A percentile compares a stretch with the other conserved stretches of the same genome.
phyloP scores from a whole-genome alignment of 2,113 vertebrate genomes.

The Urocitellus parryii region DNA sequence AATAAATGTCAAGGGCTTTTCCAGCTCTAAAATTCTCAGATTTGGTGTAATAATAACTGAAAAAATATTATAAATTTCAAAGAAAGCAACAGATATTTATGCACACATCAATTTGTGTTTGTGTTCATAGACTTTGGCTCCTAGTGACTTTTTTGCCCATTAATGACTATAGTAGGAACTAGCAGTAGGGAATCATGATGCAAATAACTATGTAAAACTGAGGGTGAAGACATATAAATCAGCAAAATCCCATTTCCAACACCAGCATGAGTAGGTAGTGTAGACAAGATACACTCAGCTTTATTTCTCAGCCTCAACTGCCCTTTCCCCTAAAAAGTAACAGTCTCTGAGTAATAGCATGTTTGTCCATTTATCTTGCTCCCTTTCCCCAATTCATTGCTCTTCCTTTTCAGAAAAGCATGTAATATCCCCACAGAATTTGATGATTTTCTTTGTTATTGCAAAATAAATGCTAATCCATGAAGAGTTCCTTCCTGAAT shows the following conservation, averaged over 20 bases:
- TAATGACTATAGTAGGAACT: background rate
- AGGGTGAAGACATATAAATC: background rate
- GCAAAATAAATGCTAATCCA: slow-evolving; percentile 88
- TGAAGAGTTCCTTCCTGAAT: slow-evolving; percentile 86
- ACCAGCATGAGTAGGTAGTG: background rate
- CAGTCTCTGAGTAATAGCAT: slow-evolving; percentile 58
- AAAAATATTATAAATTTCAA: background rate
- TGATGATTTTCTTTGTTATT: slow-evolving; percentile 88
- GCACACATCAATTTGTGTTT: background rate
- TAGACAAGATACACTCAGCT: slow-evolving; percentile 56
- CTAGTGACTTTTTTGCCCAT: background rate
- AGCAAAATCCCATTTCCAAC: background rate
- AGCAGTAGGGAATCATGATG: slow-evolving; percentile 22
- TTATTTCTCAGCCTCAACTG: slow-evolving; percentile 54
- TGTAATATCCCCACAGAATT: slow-evolving; percentile 86
- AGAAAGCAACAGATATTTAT: background rate
- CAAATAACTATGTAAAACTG: background rate
- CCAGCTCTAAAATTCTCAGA: slow-evolving; percentile 34
- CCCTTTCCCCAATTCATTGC: slow-evolving; percentile 78
- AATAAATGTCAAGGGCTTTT: background rate
- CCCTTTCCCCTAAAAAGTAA: slow-evolving; percentile 25
- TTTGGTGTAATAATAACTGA: background rate
- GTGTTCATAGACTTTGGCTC: background rate
- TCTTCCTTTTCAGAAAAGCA: slow-evolving; percentile 85
- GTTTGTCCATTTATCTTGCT: slow-evolving; percentile 82